phyloP scores from a whole-genome alignment of 2,113 vertebrate species.

The Rousettus leschenaultii region DNA sequence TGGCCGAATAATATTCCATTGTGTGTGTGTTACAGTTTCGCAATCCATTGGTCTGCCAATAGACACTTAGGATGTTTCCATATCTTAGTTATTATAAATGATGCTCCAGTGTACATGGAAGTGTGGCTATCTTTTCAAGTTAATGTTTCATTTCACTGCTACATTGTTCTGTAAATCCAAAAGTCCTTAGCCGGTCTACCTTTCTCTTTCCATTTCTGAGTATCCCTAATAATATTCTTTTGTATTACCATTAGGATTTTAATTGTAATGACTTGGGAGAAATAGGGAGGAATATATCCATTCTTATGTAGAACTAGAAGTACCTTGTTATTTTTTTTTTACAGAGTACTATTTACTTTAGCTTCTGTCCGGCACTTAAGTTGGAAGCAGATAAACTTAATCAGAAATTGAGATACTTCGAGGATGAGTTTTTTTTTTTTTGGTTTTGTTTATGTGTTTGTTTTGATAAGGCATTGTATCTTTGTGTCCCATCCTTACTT shows the following conservation, averaged over 20 bases:
- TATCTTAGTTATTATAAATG: not conserved
- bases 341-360: not conserved
- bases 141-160: not conserved
- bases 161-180: not conserved
- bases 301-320: not conserved
- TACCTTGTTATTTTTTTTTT: not conserved
- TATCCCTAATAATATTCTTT: not conserved
- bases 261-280: not conserved
- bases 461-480: not conserved
- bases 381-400: not conserved
- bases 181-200: not conserved
- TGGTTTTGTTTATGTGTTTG: not conserved
- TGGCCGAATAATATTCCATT: not conserved
- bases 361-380: not conserved
- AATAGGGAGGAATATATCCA: not conserved
- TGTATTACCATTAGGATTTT: not conserved
- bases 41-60: not conserved
- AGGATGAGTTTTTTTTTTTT: not conserved
- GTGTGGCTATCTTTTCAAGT: not conserved
- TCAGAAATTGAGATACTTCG: not conserved
- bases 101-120: not conserved
- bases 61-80: not conserved
- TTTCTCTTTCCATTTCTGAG: not conserved
- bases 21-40: no score
- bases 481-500: not conserved